Evolutionary conservation across 2,888 invertebrate genomes (phyloP).

Genomic region (Drosophila borborema): DNA sequence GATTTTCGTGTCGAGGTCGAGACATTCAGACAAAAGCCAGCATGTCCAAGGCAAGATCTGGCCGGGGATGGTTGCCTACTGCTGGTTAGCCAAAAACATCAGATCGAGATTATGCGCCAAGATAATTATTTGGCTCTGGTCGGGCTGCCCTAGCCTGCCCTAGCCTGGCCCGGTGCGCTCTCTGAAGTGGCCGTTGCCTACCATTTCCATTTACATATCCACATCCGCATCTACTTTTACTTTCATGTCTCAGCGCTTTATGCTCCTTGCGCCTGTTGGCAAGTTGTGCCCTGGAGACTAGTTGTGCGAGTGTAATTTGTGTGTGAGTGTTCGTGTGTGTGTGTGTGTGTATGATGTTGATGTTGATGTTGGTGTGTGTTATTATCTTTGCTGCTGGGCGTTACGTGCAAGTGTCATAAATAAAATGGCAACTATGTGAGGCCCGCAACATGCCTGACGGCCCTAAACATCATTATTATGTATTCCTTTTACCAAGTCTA

Average conservation of each 20-base stretch:
- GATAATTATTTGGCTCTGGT: slow-evolving; percentile 74
- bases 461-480: slow-evolving; percentile 75
- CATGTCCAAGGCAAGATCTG: slow-evolving; percentile 57
- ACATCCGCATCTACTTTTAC: slow-evolving; percentile 60
- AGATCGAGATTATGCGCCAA: slow-evolving; percentile 71
- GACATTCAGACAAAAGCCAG: slow-evolving; percentile 63
- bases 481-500: slow-evolving; percentile 39
- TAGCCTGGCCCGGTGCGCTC: slow-evolving; percentile 44
- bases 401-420: slow-evolving; percentile 77
- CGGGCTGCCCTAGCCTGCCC: background rate
- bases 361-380: slow-evolving; percentile 52
- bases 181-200: slow-evolving; percentile 44
- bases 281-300: slow-evolving; percentile 78
- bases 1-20: slow-evolving; percentile 58
- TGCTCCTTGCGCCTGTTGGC: slow-evolving; percentile 74
- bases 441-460: slow-evolving; percentile 25
- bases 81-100: slow-evolving; percentile 46
- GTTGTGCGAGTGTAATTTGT: slow-evolving; percentile 68
- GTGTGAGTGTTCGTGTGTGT: slow-evolving; percentile 32
- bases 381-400: slow-evolving; percentile 75
- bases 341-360: slow-evolving; percentile 8
- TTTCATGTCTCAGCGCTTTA: slow-evolving; percentile 74
- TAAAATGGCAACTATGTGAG: slow-evolving; percentile 72
- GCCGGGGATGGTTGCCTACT: slow-evolving; percentile 28
- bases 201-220: slow-evolving; percentile 35